phyloP scores from a whole-genome alignment of 2,797 vertebrate species.

The Clarias laeviceps region DNA sequence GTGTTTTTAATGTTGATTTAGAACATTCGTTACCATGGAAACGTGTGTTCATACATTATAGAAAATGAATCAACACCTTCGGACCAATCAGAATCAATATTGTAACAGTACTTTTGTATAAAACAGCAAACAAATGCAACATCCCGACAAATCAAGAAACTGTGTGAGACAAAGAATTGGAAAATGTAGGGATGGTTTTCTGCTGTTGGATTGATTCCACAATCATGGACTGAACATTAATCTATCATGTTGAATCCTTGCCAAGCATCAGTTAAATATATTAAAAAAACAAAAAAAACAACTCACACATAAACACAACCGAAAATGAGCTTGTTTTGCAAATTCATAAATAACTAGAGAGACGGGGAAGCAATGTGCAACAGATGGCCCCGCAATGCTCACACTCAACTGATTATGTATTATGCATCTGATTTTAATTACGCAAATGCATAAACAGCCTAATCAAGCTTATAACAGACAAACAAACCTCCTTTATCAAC shows the following conservation, averaged over 20 bases:
- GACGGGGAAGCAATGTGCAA: constrained; percentile 1
- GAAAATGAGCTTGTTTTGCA: constrained; percentile 3
- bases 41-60: not conserved
- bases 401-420: constrained; percentile 31
- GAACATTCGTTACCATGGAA: not conserved
- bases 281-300: not conserved
- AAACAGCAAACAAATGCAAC: not conserved
- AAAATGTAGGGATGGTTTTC: not conserved
- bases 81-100: not conserved
- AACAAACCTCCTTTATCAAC: constrained; percentile 30
- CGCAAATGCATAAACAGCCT: constrained; percentile 41
- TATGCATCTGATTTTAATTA: constrained; percentile 45
- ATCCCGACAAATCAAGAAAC: not conserved
- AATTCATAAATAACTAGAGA: constrained; percentile 37
- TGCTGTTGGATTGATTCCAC: not conserved
- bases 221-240: constrained; percentile 22
- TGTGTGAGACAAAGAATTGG: not conserved
- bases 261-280: constrained; percentile 12
- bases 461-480: constrained; percentile 39
- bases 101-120: not conserved
- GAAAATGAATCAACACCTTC: not conserved
- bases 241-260: constrained; percentile 19
- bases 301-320: no score
- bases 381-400: constrained; percentile 39
- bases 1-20: not conserved